These are phyloP conservation scores for Belgica antarctica DNA, from an alignment of 2,888 invertebrate genomes.

Conservation along the genomic window DNA sequence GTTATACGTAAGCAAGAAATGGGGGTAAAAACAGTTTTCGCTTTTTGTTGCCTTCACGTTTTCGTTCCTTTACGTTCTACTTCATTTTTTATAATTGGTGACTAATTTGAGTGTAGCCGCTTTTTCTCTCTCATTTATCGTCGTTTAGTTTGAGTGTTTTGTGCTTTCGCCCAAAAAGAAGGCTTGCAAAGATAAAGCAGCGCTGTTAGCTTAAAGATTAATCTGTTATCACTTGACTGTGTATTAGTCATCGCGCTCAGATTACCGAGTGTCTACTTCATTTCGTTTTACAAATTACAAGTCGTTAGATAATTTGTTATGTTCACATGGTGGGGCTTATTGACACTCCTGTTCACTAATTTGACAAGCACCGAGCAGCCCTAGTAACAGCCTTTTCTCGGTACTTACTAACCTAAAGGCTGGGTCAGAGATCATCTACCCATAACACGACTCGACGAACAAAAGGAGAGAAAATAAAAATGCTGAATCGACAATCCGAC, in stretches of 20 bases:
- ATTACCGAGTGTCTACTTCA: background rate
- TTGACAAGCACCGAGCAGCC: too few species aligned
- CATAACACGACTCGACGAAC: background rate
- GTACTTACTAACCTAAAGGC: background rate
- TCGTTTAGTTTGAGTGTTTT: background rate
- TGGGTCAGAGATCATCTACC: conserved; percentile 11
- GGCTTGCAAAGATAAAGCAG: background rate
- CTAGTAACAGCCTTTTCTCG: background rate
- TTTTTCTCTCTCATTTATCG: conserved; percentile 12
- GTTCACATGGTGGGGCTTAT: background rate
- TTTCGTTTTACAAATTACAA: too few species aligned
- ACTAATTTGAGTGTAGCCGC: conserved; percentile 29
- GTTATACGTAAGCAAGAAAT: conserved; percentile 26
- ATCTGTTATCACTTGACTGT: background rate
- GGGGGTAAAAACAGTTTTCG: conserved; percentile 28
- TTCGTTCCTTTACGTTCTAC: conserved; percentile 34
- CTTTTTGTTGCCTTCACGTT: conserved; percentile 24
- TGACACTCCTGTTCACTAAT: conserved; percentile 6
- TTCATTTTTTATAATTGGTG: conserved; percentile 39
- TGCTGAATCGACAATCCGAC: background rate
- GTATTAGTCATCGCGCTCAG: background rate
- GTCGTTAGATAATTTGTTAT: background rate
- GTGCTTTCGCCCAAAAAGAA: conserved; percentile 19
- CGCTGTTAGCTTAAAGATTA: background rate
- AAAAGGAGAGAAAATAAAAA: conserved; percentile 1